Evolutionary conservation across 2,113 vertebrate genomes (phyloP).

Genomic region (Erinaceus europaeus): DNA sequence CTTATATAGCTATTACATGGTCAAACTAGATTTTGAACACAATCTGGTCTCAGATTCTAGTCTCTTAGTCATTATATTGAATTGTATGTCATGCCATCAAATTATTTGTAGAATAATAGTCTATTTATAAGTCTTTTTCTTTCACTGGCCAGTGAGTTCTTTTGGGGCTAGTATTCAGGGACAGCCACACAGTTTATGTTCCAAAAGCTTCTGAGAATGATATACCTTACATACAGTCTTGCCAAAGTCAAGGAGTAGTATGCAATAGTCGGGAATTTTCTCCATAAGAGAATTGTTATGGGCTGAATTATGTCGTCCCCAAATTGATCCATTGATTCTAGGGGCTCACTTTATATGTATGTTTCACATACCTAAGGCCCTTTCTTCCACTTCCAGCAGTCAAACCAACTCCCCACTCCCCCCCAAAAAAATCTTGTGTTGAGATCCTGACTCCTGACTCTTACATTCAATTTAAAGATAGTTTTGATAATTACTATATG

Average conservation of each 20-base stretch:
- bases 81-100: background rate
- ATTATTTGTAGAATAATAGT: background rate
- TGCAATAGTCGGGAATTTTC: background rate
- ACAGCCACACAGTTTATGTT: background rate
- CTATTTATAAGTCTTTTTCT: background rate
- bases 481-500: background rate
- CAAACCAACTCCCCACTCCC: background rate
- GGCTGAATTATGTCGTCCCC: no score
- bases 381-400: no score
- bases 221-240: background rate
- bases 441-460: background rate
- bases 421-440: background rate
- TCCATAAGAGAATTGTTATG: background rate
- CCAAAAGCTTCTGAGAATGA: background rate
- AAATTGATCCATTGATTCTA: background rate
- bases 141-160: background rate
- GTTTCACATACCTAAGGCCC: no score
- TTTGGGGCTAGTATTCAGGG: background rate
- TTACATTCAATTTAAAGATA: background rate
- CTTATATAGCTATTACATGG: background rate
- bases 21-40: background rate
- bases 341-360: no score
- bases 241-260: background rate
- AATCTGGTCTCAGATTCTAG: background rate
- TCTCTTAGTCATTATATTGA: background rate